Evolutionary conservation across 2,113 vertebrate species (phyloP), one percentile per base, ranked within the genome.

Genomic region (Todiramphus saurophagus): DNA sequence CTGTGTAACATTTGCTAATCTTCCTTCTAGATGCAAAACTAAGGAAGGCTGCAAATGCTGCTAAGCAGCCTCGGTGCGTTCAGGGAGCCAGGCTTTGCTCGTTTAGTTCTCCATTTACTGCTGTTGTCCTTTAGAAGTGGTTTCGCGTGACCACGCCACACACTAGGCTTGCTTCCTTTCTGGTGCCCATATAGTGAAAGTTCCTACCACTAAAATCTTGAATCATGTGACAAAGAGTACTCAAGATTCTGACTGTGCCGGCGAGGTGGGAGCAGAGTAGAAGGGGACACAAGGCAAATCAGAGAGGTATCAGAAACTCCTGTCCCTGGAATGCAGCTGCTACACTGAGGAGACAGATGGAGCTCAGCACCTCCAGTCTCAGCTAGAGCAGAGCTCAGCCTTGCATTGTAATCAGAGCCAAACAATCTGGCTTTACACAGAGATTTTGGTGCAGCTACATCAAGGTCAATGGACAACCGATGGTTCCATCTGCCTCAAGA

Each of bases 21-120:
- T 80, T 87, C 93, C 62, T 86, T 80, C 53, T 82, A 81, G 64
- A 81, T 86, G 48, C 75, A 94, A 56, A 96, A 81, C 51, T 83
- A 88, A 80, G 60, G 69, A 55, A 37, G 74, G 91, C 66, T 96
- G 74, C 73, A 94, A 58, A 76, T 31, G 25, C 50, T 87, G 73
- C 69, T 83, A 37, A 1, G 44, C 76, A 81, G 89, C 66, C 78
- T 89, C 7, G 1, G n/a, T 20, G n/a, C 46, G 11, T 53, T 70
- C 77, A 83, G 39, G 68, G 51, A 82, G 68, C 70, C 56, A 67
- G 64, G 73, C 58, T 93, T 90, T 87, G 83, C 82, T 91, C 15
- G 13, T 60, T 84, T 79, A 68, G 58, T 51, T 78, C 39, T 62
- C 77, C 17, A 6, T 58, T 79, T 84, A 79, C 50, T 62, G 56